These are phyloP conservation scores for Jacana jacana DNA, from an alignment of 2,113 vertebrate genomes.

Conservation along the genomic window DNA sequence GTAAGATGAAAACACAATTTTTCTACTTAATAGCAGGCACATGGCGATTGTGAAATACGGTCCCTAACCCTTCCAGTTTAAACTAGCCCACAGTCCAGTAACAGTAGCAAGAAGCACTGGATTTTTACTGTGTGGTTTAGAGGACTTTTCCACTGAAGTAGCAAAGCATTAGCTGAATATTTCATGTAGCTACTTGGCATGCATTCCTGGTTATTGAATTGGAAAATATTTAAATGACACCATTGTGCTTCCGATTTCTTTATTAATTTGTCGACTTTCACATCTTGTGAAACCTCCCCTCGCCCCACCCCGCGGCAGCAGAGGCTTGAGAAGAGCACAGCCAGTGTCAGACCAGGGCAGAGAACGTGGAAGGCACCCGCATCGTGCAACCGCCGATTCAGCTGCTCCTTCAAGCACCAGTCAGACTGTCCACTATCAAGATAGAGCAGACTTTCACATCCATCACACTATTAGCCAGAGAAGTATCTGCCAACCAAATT, in stretches of 20 bases:
- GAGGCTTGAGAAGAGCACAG: neutral
- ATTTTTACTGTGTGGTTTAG: constrained; percentile 34
- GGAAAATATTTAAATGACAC: constrained; percentile 28
- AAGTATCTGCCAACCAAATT: neutral
- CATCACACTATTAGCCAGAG: neutral
- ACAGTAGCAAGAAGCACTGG: neutral
- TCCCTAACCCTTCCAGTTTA: constrained; percentile 39
- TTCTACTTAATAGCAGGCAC: constrained; percentile 29
- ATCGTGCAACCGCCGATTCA: neutral
- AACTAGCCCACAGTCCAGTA: constrained; percentile 17
- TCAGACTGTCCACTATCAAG: neutral
- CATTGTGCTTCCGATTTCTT: constrained; percentile 17
- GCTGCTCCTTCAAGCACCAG: neutral
- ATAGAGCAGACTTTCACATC: neutral
- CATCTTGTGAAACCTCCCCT: constrained; percentile 16
- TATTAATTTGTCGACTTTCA: constrained; percentile 14
- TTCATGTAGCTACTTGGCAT: constrained; percentile 17
- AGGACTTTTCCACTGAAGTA: constrained; percentile 49
- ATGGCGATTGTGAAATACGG: constrained; percentile 47
- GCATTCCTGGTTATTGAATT: constrained; percentile 1
- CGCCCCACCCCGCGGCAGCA: neutral
- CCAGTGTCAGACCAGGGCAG: neutral
- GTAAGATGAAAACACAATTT: constrained; percentile 41
- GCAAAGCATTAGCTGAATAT: neutral
- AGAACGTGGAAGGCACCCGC: neutral